phyloP scores from a whole-genome alignment of 2,113 vertebrate genomes.

The Hepsetus odoe region DNA sequence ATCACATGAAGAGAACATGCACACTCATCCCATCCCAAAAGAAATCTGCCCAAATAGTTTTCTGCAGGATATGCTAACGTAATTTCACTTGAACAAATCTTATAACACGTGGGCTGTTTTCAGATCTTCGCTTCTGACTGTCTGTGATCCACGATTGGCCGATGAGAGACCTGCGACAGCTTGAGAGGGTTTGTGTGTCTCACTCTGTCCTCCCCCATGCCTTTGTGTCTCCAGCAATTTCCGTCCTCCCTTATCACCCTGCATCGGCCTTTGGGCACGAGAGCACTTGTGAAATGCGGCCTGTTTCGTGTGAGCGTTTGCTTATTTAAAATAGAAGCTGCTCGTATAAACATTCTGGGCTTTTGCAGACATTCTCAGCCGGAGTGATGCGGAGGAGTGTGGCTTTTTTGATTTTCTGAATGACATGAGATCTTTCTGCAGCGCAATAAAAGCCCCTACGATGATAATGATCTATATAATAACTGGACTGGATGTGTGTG shows the following conservation, averaged over 20 bases:
- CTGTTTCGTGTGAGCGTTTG: constrained; percentile 7
- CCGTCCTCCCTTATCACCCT: constrained; percentile 53
- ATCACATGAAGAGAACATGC: no score
- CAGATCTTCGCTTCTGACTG: no score
- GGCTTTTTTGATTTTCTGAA: background rate
- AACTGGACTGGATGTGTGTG: background rate
- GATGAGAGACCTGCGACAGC: no score
- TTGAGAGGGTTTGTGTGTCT: background rate
- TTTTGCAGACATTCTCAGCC: constrained; percentile 1
- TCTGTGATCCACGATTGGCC: no score
- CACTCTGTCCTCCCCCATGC: constrained; percentile 46
- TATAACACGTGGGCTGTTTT: no score
- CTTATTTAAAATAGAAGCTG: constrained; percentile 19
- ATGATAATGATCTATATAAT: background rate
- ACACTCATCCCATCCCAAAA: no score
- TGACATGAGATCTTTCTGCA: background rate
- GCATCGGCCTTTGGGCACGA: constrained; percentile 2
- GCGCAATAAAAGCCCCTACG: background rate
- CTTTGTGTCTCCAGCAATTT: constrained; percentile 34
- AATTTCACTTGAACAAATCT: no score
- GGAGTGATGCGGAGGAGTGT: background rate
- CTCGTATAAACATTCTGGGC: background rate
- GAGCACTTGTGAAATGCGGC: background rate
- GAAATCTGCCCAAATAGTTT: no score
- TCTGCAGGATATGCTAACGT: no score